phyloP scores from a whole-genome alignment of 2,113 vertebrate species.

The Pyrgilauda ruficollis region DNA sequence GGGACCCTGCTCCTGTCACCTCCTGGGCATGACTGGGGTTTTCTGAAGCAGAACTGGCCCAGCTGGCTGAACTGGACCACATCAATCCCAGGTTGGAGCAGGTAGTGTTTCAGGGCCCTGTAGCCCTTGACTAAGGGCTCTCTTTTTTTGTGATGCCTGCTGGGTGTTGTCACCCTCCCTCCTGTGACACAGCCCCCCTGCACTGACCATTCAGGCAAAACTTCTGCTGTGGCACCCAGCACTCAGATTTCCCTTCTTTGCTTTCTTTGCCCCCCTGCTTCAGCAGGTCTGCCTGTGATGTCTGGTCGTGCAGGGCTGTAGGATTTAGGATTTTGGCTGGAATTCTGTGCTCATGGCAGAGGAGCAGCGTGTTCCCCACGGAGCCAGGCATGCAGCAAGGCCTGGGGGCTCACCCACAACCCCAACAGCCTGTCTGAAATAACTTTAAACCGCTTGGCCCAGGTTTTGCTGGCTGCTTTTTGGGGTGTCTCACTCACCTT shows the following conservation, averaged over 20 bases:
- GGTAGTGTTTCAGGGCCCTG: accelerated
- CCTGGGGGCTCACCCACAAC: neutral
- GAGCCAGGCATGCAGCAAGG: neutral
- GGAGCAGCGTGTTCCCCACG: accelerated
- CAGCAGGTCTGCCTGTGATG: neutral
- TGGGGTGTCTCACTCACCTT: neutral
- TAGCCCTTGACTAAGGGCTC: neutral
- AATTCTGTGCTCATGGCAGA: neutral
- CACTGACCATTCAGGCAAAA: neutral
- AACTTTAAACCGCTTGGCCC: neutral
- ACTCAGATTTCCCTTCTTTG: neutral
- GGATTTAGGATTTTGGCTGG: neutral
- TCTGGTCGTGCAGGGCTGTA: neutral
- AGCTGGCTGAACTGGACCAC: neutral
- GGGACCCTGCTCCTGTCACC: neutral
- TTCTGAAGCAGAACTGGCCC: neutral
- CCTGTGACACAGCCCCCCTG: neutral
- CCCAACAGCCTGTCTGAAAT: neutral
- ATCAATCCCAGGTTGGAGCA: neutral
- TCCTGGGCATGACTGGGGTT: neutral
- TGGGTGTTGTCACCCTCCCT: accelerated
- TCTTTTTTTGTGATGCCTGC: neutral
- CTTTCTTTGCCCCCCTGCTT: neutral
- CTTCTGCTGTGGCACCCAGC: no score
- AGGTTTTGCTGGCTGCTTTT: neutral